These are phyloP conservation scores for rat (Rattus norvegicus) DNA, from an alignment of 2,113 vertebrate genomes.

Conservation along the genomic window GRCr8 NC_086020.1:38524001-38524500, in stretches of 20 bases:
- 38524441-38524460: too few relatives aligned
- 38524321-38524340: background rate
- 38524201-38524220: background rate
- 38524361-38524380: background rate
- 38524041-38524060: background rate
- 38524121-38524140: background rate
- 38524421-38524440: too few relatives aligned
- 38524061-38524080: background rate
- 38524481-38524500: background rate
- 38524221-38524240: background rate
- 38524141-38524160: background rate
- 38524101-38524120: background rate
- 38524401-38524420: background rate
- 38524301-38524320: background rate
- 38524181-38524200: background rate
- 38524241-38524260: background rate
- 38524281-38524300: background rate
- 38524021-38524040: background rate
- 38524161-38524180: slow-evolving; percentile 25
- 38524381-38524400: background rate
- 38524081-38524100: background rate
- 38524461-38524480: too few relatives aligned
- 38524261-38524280: background rate
- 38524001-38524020: background rate
- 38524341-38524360: background rate